A percentile compares a stretch with the other conserved stretches of the same genome.
Evolutionary conservation across 1,140 invertebrate species (phyloP).

Genomic region (Reticulitermes speratus): DNA sequence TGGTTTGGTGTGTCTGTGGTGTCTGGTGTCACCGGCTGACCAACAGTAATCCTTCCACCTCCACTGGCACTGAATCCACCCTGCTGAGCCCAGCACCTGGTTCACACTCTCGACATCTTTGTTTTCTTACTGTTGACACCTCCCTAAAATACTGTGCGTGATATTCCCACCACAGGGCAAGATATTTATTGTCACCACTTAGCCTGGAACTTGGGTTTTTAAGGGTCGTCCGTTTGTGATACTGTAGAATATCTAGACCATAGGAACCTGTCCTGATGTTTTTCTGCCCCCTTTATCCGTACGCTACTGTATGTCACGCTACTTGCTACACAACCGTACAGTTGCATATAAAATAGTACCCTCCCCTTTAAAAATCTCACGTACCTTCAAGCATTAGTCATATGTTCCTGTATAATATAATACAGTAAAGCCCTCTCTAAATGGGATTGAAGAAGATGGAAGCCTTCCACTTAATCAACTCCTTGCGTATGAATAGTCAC

Average conservation of each 20-base stretch:
- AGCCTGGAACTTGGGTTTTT: background rate
- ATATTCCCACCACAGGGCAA: background rate
- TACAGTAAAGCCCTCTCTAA: constrained; percentile 25
- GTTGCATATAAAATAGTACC: background rate
- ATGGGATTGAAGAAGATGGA: constrained; percentile 29
- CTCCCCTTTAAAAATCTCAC: background rate
- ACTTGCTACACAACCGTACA: background rate
- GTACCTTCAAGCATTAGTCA: background rate
- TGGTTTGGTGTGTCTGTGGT: background rate
- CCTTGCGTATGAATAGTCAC: constrained; percentile 30
- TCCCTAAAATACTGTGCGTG: background rate
- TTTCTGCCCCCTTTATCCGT: background rate
- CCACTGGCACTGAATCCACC: background rate
- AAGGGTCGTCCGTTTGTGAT: background rate
- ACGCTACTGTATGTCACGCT: background rate
- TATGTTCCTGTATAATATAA: background rate
- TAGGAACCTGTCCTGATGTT: background rate
- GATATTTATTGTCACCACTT: background rate
- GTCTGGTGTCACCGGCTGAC: background rate
- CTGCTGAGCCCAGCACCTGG: background rate
- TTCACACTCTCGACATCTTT: constrained; percentile 7
- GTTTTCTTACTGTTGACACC: constrained; percentile 5
- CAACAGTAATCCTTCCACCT: background rate
- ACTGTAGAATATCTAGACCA: background rate
- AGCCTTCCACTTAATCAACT: constrained; percentile 32